Evolutionary conservation across 2,113 vertebrate genomes (phyloP).

Genomic region (Rhinoderma darwinii): DNA sequence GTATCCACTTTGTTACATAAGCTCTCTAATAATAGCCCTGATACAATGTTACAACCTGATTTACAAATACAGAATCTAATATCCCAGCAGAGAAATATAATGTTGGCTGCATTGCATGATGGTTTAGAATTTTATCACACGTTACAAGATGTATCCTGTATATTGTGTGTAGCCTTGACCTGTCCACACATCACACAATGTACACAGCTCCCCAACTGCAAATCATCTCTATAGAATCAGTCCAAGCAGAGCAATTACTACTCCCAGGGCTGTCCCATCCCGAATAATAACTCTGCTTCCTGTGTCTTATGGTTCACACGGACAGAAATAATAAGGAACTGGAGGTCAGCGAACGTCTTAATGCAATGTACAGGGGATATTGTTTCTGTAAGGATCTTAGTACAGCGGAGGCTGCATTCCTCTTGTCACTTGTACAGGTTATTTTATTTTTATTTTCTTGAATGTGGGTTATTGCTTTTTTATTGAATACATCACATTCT

Average conservation of each 20-base stretch:
- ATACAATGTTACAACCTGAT: too few species aligned
- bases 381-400: background rate
- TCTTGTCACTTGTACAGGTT: background rate
- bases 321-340: background rate
- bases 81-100: too few species aligned
- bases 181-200: background rate
- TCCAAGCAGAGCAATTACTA: background rate
- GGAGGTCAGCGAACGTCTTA: background rate
- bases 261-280: background rate
- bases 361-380: background rate
- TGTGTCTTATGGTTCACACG: background rate
- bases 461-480: background rate
- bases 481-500: background rate
- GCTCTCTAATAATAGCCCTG: too few species aligned
- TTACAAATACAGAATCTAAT: too few species aligned
- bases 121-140: too few species aligned
- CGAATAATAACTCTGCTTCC: background rate
- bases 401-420: background rate
- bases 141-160: background rate
- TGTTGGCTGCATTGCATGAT: too few species aligned
- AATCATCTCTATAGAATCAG: background rate
- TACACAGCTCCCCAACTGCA: background rate
- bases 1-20: too few species aligned
- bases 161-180: background rate
- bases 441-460: background rate